A percentile compares a stretch with the other conserved stretches of the same genome.
Evolutionary conservation across 2,888 invertebrate species (phyloP).

Genomic region (Nysson spinosus): DNA sequence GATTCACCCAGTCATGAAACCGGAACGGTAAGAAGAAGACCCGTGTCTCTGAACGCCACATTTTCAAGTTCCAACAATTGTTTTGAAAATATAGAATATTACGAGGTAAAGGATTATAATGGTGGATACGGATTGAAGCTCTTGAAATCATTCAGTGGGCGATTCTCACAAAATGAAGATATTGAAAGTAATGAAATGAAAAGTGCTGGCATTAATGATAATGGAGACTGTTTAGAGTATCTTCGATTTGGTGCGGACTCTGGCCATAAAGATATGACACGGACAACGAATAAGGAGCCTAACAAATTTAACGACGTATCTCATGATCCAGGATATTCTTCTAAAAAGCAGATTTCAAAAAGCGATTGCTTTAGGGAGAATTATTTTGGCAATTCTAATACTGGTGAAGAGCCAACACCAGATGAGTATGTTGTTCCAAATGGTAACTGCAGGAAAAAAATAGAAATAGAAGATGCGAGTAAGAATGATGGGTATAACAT

Average conservation of each 20-base stretch:
- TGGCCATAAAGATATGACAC: constrained; percentile 14
- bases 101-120: constrained; percentile 46
- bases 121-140: constrained; percentile 47
- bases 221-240: constrained; percentile 34
- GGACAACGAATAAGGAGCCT: background rate
- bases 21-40: constrained; percentile 85
- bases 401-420: too few species aligned
- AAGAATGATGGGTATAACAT: too few species aligned
- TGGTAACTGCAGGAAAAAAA: too few species aligned
- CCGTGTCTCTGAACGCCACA: constrained; percentile 78
- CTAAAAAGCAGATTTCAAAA: background rate
- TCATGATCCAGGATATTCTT: background rate
- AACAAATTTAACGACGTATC: constrained; percentile 19
- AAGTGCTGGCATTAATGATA: constrained; percentile 34
- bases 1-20: constrained; percentile 85
- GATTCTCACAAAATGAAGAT: background rate
- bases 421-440: too few species aligned
- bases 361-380: background rate
- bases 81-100: constrained; percentile 55
- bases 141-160: constrained; percentile 34
- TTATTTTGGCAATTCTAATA: background rate
- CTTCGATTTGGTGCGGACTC: constrained; percentile 23
- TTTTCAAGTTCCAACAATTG: constrained; percentile 28
- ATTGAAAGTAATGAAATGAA: constrained; percentile 11
- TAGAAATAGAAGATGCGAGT: too few species aligned